These are phyloP conservation scores for Upupa epops DNA, from an alignment of 2,113 vertebrate species.

Conservation along the genomic window DNA sequence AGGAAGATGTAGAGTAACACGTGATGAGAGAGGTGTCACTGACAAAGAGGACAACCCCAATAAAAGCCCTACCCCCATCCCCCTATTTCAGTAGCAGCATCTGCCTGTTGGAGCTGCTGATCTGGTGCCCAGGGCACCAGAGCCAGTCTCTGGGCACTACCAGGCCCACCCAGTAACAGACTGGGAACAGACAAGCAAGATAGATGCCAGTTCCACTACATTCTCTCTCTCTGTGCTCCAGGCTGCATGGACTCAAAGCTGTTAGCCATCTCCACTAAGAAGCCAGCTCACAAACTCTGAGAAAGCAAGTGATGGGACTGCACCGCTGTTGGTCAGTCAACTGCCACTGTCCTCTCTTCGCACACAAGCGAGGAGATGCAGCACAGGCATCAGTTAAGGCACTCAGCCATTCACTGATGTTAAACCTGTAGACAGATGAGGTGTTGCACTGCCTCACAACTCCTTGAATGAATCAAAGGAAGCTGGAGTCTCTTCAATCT, in stretches of 20 bases:
- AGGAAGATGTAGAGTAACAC: neutral
- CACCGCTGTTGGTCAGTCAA: neutral
- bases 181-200: neutral
- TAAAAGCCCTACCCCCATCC: neutral
- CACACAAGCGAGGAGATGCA: neutral
- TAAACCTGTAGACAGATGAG: neutral
- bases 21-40: neutral
- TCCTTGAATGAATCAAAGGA: neutral
- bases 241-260: neutral
- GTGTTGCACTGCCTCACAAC: neutral
- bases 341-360: fast-evolving
- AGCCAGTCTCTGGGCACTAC: neutral
- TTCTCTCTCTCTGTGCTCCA: neutral
- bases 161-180: neutral
- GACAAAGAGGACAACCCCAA: neutral
- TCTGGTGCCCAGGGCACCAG: neutral
- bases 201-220: neutral
- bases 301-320: neutral
- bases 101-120: neutral
- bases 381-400: neutral
- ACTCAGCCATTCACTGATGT: neutral
- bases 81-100: neutral
- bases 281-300: neutral
- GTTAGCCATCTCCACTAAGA: neutral
- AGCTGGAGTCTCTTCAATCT: neutral